Evolutionary conservation across 2,113 vertebrate genomes (phyloP), one percentile per base, ranked within the genome.

Genomic region (Vulpes ferrilata): DNA sequence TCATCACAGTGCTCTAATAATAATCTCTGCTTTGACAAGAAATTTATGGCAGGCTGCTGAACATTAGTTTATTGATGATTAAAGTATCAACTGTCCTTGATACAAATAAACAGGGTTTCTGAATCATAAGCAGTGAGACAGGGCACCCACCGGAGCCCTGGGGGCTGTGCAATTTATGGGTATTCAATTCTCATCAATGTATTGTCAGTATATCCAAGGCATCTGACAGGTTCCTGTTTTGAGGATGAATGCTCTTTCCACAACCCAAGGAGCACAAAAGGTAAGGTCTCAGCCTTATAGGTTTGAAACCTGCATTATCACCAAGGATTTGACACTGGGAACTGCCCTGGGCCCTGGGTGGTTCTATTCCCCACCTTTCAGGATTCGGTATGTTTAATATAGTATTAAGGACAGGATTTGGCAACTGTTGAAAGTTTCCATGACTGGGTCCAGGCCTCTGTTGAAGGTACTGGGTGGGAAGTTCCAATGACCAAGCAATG

Each of bases 11-110:
- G 17, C 35, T 79, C 90, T 84, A 82, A 83, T 92, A 94, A 95
- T 96, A 83, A 97, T 74, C 95, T 97, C 94, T 88, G 96, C 94
- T 93, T 90, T 3, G 98, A 95, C 96, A 96, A 97, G 76, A 97
- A 98, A 98, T 97, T 96, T 93, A 95, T 27, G 88, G 89, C 71
- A 97, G 95, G 97, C 89, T 93, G 86, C 93, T 95, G 96, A 93
- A 97, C 9, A 32, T 95, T 78, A 67, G 0, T 76, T 90, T 88
- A 96, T 87, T 94, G 97, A 98, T 98, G 98, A 98, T 89, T 97
- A 98, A 98, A 94, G 85, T n/a, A 96, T 69, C 35, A 82, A 87
- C 96, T 91, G 73, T 64, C 93, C 84, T 92, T 88, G 74, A 87
- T 95, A 81, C 87, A 98, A 98, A 94, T 81, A 97, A 98, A 96